These are phyloP conservation scores for Drosophila dunni DNA, from an alignment of 1,140 invertebrate genomes.

Conservation along the genomic window DNA sequence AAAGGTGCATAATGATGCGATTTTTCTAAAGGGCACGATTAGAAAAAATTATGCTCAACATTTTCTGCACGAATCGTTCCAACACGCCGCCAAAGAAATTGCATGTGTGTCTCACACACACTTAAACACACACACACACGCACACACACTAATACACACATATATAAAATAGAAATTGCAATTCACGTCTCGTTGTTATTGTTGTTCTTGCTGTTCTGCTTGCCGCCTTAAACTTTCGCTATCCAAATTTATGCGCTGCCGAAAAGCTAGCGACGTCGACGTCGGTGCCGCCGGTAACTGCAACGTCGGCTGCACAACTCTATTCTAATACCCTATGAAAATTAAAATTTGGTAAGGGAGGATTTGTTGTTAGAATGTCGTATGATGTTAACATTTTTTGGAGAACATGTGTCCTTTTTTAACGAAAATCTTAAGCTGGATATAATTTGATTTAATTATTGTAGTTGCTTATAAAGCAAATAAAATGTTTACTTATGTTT, in stretches of 20 bases:
- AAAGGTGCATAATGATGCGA: conserved; percentile 46
- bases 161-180: conserved; percentile 65
- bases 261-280: conserved; percentile 44
- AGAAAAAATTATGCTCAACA: conserved; percentile 80
- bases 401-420: no score
- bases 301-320: conserved; percentile 29
- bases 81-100: conserved; percentile 53
- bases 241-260: conserved; percentile 76
- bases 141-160: conserved; percentile 3
- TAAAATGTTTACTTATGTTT: no score
- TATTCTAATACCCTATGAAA: conserved; percentile 15
- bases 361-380: no score
- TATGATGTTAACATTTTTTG: no score
- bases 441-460: no score
- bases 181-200: conserved; percentile 37
- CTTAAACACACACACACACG: neutral
- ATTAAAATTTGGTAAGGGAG: neutral
- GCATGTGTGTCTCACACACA: conserved; percentile 28
- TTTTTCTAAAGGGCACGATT: conserved; percentile 58
- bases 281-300: conserved; percentile 20
- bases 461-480: no score
- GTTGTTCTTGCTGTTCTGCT: conserved; percentile 17
- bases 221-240: conserved; percentile 38
- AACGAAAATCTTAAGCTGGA: no score
- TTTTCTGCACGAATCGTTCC: conserved; percentile 78